Evolutionary conservation across 2,888 invertebrate genomes (phyloP), one percentile per base, ranked within the genome.

Genomic region (Tipula unca): DNA sequence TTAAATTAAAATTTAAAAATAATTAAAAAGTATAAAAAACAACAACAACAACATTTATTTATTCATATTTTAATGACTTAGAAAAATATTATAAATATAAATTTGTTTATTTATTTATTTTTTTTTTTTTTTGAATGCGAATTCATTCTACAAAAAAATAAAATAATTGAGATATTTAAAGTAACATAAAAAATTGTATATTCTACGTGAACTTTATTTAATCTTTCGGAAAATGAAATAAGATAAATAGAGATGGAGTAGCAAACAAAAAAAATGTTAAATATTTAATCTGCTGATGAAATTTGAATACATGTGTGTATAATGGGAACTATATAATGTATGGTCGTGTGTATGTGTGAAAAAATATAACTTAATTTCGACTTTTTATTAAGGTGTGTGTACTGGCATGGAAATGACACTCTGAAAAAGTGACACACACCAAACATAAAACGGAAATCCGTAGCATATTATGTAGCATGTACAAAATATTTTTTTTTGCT

Each of bases 61-160:
- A 69, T 69, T 69, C 69, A 69, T 69, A 69, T 69, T 69, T 69
- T 69, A 69, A 69, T 69, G 69, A 69, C 69, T 69, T 69, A 69
- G 69, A 69, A 69, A 69, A 69, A 69, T 25, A 69, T 25, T 69
- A 69, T 5, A 48, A 32, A n/a, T 14, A 54, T n/a, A 48, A 48
- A 39, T 39, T 39, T 39, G 17, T 48, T 3, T 48, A 6, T 32
- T 32, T n/a, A n/a, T n/a, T n/a, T n/a, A 6, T 32, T 32, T 32
- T 32, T 32, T 2, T 25, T 25, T 25, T 69, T 69, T 25, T 69
- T 25, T 69, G 25, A 69, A 69, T 69, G 69, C 25, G 69, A 69
- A 69, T 69, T 69, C 25, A 69, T 69, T 69, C 14, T 69, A 69
- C 69, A 25, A 69, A 69, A 69, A 25, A 69, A n/a, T n/a, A n/a